Base-by-base conservation (phyloP, 2,113 vertebrate genomes). In the Grammomys surdaster region DNA sequence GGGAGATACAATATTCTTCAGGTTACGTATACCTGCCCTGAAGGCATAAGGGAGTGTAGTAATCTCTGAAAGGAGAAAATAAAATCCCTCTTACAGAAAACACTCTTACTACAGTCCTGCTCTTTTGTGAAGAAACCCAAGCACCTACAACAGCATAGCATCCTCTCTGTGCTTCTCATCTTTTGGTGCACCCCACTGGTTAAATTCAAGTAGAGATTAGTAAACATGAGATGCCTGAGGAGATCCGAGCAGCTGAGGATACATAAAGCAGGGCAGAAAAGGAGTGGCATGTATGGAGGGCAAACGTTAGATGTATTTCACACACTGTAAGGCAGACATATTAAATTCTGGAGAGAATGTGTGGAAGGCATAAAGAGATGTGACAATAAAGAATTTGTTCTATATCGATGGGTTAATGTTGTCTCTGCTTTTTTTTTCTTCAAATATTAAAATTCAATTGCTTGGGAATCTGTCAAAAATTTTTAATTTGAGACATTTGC, bases 281-380 rank as follows among this genome's bases (percentile, higher is more conserved):
- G 36, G 22, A 16, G 46, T 11, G 36, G 20, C 22, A 1, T 17
- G 13, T 16, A 43, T 0, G 22, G 22, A 91, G 7, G 24, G 13
- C 1, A 88, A 95, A 77, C 46, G 10, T 3, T 16, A 96, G 36
- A 5, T 86, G 11, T 8, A 3, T 31, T 51, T 77, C 19, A 48
- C 0, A 19, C 9, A 12, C 9, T 4, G 5, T 4, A 80, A 73
- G 78, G 75, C 12, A 56, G 2, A 3, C 5, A 0, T 5, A 0
- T 24, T 22, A 88, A 94, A 24, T 46, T 76, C 33, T 28, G 46
- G 19, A 88, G n/a, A 31, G 13, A 20, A 51, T 75, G 19, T 5
- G 0, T 14, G 58, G 77, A 51, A 85, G 43, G 5, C 13, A 56
- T 75, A 93, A 54, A 73, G 22, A 86, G 17, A 54, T 58, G 12